phyloP scores from a whole-genome alignment of 1,140 invertebrate genomes.

The Tetragnatha versicolor region DNA sequence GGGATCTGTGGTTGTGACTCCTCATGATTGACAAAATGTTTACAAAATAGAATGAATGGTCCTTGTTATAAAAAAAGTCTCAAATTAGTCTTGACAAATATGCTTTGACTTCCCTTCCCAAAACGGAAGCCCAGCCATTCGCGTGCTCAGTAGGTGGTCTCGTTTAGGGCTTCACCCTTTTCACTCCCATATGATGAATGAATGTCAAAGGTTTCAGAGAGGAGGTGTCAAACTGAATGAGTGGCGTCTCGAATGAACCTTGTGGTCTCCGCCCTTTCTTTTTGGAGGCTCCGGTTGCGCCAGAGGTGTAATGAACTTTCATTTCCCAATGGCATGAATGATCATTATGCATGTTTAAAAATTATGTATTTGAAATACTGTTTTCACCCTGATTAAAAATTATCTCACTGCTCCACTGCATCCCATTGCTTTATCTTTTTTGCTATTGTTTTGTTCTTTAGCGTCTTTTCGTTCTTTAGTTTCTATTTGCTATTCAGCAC shows the following conservation, averaged over 20 bases:
- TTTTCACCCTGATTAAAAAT: not conserved
- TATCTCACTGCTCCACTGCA: not conserved
- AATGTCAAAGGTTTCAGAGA: not conserved
- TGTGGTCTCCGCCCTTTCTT: not conserved
- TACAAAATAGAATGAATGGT: not conserved
- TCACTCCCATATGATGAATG: not conserved
- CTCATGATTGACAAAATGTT: too few species aligned
- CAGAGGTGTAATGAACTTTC: not conserved
- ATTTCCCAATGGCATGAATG: not conserved
- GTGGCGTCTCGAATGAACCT: constrained; percentile 22
- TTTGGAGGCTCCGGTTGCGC: not conserved
- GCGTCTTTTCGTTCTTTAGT: too few species aligned
- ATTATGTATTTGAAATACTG: not conserved
- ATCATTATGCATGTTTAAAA: not conserved
- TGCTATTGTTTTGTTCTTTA: not conserved
- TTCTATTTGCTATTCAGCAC: too few species aligned
- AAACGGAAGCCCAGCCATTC: too few species aligned
- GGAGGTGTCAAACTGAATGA: constrained; percentile 5
- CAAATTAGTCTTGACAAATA: not conserved
- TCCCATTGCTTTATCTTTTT: not conserved
- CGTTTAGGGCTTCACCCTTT: not conserved
- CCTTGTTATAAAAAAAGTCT: not conserved
- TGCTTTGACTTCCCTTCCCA: not conserved
- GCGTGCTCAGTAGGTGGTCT: not conserved
- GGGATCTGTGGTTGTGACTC: too few species aligned